phyloP scores from a whole-genome alignment of 2,113 vertebrate genomes.

The Ovis aries region DNA sequence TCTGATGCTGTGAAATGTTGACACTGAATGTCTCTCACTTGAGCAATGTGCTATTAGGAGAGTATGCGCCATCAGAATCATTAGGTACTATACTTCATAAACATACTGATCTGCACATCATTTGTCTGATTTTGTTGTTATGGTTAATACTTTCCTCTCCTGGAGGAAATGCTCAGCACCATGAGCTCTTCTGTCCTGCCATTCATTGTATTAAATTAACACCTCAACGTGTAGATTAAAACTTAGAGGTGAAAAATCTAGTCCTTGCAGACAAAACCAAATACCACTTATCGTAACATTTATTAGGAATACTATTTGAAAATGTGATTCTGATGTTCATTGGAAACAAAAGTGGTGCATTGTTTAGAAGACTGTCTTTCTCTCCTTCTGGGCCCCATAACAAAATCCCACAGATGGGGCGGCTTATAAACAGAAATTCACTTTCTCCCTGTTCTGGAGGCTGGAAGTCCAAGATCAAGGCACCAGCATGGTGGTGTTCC shows the following conservation, averaged over 20 bases:
- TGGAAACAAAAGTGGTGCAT: neutral
- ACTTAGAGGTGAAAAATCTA: conserved; percentile 41
- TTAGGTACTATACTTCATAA: neutral
- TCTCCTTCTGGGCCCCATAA: neutral
- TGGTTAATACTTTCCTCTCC: conserved; percentile 38
- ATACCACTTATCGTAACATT: conserved; percentile 25
- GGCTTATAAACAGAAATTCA: neutral
- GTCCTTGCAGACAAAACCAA: conserved; percentile 44
- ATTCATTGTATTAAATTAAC: conserved; percentile 46
- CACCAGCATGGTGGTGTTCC: neutral
- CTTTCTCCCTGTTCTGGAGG: neutral
- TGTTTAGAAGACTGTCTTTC: neutral
- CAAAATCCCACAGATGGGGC: neutral
- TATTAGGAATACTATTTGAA: conserved; percentile 7
- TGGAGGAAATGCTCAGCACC: conserved; percentile 20
- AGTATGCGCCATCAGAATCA: neutral
- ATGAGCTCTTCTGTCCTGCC: conserved; percentile 39
- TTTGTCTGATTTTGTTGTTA: conserved; percentile 27
- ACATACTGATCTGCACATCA: neutral
- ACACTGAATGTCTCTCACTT: neutral
- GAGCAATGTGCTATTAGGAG: neutral
- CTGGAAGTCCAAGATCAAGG: neutral
- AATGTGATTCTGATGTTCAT: conserved; percentile 18
- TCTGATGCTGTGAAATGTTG: neutral
- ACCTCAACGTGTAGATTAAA: neutral